Base-by-base conservation (phyloP, 92 coral and sea anemone genomes). In the Montipora capitata region DNA sequence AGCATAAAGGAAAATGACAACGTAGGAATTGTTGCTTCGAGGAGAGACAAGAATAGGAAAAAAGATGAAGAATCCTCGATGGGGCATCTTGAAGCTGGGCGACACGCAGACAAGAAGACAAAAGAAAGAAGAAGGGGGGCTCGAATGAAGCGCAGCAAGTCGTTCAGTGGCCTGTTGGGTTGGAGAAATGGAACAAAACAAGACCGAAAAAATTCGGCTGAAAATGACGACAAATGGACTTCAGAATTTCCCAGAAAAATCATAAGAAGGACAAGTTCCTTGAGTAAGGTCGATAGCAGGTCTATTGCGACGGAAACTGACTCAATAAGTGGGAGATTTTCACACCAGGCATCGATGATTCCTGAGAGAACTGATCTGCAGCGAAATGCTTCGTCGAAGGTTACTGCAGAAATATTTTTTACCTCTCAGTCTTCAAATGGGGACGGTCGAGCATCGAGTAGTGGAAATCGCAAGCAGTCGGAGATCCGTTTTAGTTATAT, bases 111-210 rank as follows among this genome's bases (percentile, higher is more conserved):
- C 42, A 40, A 72, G 18, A 58, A 83, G 57, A 83, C 57, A 73
- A 13, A 54, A 39, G 63, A 72, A 54, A 40, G 77, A 0, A 58
- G 61, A 35, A 66, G 48, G 27, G 45, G 43, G 12, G 40, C 66
- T 14, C 58, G 87, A 72, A 75, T 63, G 45, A 83, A 83, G 20
- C 79, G 87, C 7, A 83, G 87, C 72, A 83, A 83, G 62, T 83
- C 87, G 48, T 83, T 83, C 27, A 83, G 79, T 72, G 72, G 79
- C 39, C 63, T 83, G 70, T 42, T 83, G 61, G 74, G 57, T 7
- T 72, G 87, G 87, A 58, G 87, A 61, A 75, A 81, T 8, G 72
- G 87, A 40, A 42, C 43, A 4, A 69, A 70, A 74, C 78, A 82
- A 14, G 68, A 65, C 12, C 56, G 73, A 7, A 83, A 83, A 61